Evolutionary conservation across 1,140 invertebrate genomes (phyloP).

Genomic region (Akabosia matsudoensis): DNA sequence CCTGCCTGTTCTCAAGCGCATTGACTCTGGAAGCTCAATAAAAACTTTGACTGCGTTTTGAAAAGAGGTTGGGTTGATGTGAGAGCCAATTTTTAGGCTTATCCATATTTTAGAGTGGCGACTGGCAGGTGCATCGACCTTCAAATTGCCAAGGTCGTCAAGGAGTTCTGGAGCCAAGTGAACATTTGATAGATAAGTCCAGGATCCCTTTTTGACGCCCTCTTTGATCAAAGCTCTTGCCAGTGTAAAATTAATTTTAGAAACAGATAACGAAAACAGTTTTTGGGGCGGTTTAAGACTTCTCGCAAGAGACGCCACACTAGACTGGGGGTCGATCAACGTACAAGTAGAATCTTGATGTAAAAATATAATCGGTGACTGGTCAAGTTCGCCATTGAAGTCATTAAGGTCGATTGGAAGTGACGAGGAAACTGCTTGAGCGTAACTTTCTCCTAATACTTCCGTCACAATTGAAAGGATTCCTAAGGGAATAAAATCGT

Average conservation of each 20-base stretch:
- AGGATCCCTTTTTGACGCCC: neutral
- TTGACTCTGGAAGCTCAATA: no score
- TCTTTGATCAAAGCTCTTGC: neutral
- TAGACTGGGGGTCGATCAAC: neutral
- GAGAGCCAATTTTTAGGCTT: neutral
- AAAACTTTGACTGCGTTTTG: neutral
- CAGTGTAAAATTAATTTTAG: neutral
- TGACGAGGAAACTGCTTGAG: neutral
- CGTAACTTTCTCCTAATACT: neutral
- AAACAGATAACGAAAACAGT: neutral
- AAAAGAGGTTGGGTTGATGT: neutral
- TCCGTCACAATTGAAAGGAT: neutral
- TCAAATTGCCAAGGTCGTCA: neutral
- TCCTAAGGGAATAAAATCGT: neutral
- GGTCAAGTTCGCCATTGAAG: neutral
- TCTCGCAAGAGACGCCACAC: neutral
- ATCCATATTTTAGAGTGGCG: neutral
- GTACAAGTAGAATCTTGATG: neutral
- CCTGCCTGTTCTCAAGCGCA: no score
- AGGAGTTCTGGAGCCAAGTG: neutral
- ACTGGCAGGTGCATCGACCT: no score
- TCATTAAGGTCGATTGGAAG: neutral
- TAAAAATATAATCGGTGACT: neutral
- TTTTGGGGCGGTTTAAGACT: neutral
- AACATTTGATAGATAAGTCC: neutral